Conservation (phyloP, 2,888 invertebrate genomes). For the Lamproptera curius region DNA sequence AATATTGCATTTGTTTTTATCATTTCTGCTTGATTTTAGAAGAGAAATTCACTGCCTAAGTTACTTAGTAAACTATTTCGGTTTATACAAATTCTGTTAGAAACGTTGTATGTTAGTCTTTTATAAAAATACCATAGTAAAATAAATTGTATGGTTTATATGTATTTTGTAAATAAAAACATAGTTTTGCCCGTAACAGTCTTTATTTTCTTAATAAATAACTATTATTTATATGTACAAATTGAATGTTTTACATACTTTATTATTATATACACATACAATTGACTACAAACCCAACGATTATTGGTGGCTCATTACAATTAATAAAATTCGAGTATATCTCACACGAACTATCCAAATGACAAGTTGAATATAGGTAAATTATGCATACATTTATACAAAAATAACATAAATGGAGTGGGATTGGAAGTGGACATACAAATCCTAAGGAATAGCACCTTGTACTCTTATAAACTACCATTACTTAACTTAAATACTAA, state of each 20-base stretch:
- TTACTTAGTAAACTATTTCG: no score
- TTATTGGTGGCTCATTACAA: constrained; percentile 2
- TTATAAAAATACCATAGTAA: no score
- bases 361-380: background rate
- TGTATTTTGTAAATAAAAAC: constrained; percentile 28
- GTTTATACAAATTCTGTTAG: no score
- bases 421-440: constrained; percentile 3
- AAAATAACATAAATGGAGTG: constrained; percentile 1
- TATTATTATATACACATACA: constrained; percentile 29
- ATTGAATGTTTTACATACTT: constrained; percentile 30
- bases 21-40: no score
- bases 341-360: background rate
- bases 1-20: no score
- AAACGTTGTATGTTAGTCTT: no score
- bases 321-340: constrained; percentile 15
- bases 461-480: background rate
- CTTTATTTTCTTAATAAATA: constrained; percentile 63
- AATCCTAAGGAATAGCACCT: constrained; percentile 8
- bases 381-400: background rate
- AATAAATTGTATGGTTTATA: background rate
- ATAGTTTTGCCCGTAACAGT: constrained; percentile 63
- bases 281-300: constrained; percentile 14
- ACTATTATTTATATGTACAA: constrained; percentile 28
- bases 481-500: constrained; percentile 3
- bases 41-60: no score